phyloP scores from a whole-genome alignment of 2,113 vertebrate genomes.

The Oncorhynchus tshawytscha region DNA sequence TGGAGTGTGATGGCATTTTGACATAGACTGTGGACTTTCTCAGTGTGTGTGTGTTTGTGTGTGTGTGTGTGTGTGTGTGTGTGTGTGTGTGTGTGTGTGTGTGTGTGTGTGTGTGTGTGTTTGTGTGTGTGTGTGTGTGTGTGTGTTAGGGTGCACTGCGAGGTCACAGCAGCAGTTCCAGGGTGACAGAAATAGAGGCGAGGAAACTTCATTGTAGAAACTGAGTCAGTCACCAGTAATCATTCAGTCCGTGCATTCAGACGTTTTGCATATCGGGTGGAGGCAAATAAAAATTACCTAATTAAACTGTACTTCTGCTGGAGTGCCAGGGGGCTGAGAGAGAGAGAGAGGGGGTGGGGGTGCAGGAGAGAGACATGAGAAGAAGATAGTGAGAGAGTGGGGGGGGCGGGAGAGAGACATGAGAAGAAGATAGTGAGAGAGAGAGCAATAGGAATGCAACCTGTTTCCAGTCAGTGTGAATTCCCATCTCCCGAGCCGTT shows the following conservation, averaged over 20 bases:
- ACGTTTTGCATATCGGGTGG: conserved; percentile 37
- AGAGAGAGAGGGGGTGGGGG: conserved; percentile 4
- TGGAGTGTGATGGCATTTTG: conserved; percentile 16
- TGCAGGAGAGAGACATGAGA: conserved; percentile 4
- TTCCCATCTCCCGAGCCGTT: conserved; percentile 15
- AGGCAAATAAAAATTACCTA: conserved; percentile 54
- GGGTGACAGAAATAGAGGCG: conserved; percentile 29
- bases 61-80: neutral
- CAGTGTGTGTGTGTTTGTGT: neutral
- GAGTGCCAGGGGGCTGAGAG: conserved; percentile 34
- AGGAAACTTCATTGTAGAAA: conserved; percentile 13
- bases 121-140: conserved; percentile 7
- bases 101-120: neutral
- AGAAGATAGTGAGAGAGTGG: neutral
- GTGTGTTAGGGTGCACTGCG: conserved; percentile 16
- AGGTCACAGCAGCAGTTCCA: conserved; percentile 49
- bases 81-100: too few species aligned
- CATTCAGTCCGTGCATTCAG: conserved; percentile 51
- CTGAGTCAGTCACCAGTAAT: conserved; percentile 38
- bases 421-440: too few species aligned
- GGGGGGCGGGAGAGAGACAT: too few species aligned
- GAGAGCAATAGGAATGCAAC: neutral
- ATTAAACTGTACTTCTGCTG: conserved; percentile 45
- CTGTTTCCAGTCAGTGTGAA: conserved; percentile 1
- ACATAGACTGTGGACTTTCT: conserved; percentile 15